Evolutionary conservation across 2,113 vertebrate genomes (phyloP).

Genomic region (Cavia aperea): DNA sequence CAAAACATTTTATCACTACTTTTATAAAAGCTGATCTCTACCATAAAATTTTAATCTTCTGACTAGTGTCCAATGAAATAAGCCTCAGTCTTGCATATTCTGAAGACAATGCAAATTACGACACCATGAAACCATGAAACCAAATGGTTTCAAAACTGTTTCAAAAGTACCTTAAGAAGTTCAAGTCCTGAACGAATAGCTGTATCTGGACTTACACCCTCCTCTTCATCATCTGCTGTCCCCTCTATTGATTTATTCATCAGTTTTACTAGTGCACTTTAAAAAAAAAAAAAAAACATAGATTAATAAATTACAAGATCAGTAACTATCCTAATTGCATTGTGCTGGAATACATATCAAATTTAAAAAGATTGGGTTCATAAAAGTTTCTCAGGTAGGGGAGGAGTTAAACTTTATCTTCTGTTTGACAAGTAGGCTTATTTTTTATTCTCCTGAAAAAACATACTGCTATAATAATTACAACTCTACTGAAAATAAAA

Average conservation of each 20-base stretch:
- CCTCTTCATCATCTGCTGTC: conserved; percentile 97
- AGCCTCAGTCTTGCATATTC: background rate
- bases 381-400: background rate
- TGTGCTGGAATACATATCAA: background rate
- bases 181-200: conserved; percentile 97
- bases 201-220: conserved; percentile 96
- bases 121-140: conserved; percentile 20
- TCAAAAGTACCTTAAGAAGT: conserved; percentile 89
- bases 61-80: conserved; percentile 21
- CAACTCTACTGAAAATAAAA: background rate
- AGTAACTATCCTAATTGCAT: background rate
- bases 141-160: conserved; percentile 34
- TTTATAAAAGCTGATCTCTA: conserved; percentile 26
- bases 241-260: conserved; percentile 99
- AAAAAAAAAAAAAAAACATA: conserved; percentile 56
- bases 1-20: background rate
- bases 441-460: background rate
- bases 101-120: conserved; percentile 21
- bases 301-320: conserved; percentile 29
- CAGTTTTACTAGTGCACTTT: conserved; percentile 94
- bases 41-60: conserved; percentile 1
- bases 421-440: background rate
- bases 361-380: conserved; percentile 21
- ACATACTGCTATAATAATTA: background rate
- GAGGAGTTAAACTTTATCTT: conserved; percentile 1